Conservation (phyloP, 37 sponge, comb jelly and placozoan genomes). For the Theonella swinhoei region DNA sequence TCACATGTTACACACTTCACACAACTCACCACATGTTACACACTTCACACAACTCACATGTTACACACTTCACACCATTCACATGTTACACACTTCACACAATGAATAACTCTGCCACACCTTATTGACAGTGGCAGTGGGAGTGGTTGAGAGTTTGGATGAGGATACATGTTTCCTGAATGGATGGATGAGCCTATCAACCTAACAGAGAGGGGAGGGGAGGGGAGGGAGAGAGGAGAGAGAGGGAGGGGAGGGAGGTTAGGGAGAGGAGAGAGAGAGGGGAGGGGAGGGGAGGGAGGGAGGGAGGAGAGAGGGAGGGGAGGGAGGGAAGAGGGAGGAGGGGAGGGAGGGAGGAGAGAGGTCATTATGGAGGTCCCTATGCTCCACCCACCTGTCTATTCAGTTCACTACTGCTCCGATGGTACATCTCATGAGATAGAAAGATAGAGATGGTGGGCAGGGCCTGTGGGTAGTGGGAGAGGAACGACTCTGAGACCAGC, state of each 20-base stretch:
- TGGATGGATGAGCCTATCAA: neutral
- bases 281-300: constrained; percentile 1
- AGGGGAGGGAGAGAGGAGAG: neutral
- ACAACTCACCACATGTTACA: too few relatives aligned
- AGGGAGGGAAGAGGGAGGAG: neutral
- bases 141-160: constrained; percentile 78
- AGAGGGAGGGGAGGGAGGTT: too few relatives aligned
- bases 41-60: too few relatives aligned
- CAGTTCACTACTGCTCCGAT: constrained; percentile 30
- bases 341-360: neutral
- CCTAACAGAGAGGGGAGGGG: neutral
- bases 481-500: constrained; percentile 27
- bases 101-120: too few relatives aligned
- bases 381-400: constrained; percentile 32
- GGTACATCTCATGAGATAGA: constrained; percentile 43
- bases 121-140: constrained; percentile 87
- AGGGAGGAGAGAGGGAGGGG: neutral
- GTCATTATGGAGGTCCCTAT: too few relatives aligned
- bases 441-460: constrained; percentile 34
- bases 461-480: constrained; percentile 25
- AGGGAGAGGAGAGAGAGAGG: neutral
- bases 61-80: too few relatives aligned
- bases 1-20: too few relatives aligned
- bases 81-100: too few relatives aligned
- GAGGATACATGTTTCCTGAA: neutral